Conservation (phyloP, 2,888 invertebrate genomes). For the Mesochorus sp. region DNA sequence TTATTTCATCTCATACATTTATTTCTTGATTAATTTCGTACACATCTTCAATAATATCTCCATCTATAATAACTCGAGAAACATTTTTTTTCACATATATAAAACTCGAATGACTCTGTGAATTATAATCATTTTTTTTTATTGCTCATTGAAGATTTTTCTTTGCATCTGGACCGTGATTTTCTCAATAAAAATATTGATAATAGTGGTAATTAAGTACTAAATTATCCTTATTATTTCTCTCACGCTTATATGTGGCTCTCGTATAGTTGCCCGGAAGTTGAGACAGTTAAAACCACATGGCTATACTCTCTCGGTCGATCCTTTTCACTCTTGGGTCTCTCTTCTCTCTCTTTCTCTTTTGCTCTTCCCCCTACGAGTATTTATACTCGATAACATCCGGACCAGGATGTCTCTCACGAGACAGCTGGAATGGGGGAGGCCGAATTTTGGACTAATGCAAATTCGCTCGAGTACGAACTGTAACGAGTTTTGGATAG, state of each 20-base stretch:
- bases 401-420: conserved; percentile 36
- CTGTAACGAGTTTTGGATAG: neutral
- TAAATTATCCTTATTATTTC: conserved; percentile 12
- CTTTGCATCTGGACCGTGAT: too few species aligned
- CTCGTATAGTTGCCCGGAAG: conserved; percentile 55
- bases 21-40: neutral
- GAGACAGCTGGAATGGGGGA: neutral
- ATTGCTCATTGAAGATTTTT: neutral
- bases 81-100: too few species aligned
- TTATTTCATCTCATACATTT: neutral
- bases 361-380: too few species aligned
- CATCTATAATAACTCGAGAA: too few species aligned
- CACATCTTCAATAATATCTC: too few species aligned
- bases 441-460: neutral
- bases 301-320: conserved; percentile 44
- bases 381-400: conserved; percentile 62
- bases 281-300: conserved; percentile 62
- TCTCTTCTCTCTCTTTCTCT: too few species aligned
- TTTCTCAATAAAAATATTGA: conserved; percentile 12
- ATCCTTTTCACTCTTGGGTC: conserved; percentile 42
- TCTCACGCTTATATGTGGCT: conserved; percentile 36
- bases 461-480: conserved; percentile 5
- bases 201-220: too few species aligned
- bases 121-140: too few species aligned
- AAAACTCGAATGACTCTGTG: too few species aligned